Base-by-base conservation (phyloP, 2,113 vertebrate species). In the Mormyrus lacerda region DNA sequence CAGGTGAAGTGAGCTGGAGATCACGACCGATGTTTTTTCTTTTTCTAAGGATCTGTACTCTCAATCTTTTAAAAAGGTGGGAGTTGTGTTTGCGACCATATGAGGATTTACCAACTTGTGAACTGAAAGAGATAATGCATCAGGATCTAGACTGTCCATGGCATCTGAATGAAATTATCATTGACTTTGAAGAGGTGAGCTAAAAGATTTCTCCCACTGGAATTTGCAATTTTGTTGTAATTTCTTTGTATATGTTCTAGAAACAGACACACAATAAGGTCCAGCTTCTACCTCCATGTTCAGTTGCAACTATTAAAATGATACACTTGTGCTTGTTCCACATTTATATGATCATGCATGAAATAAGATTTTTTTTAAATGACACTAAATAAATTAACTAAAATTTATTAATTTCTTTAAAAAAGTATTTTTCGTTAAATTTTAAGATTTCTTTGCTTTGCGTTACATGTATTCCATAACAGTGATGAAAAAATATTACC, bases 31-130 rank as follows among this genome's bases (percentile, higher is more conserved):
- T 17, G 11, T 31, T 69, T 15, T 76, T 39, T 51, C 17, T 65
- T 90, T 19, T 27, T 91, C 55, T 79, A 89, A 98, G 98, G 98
- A 99, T 90, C 94, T 99, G 87, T 99, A 99, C 90, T 97, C 98
- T 13, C 98, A 98, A 90, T 99, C 98, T 51, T 99, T 99, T 0
- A 97, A 99, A 48, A 97, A 98, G 21, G 98, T 99, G 0, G 98
- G 98, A 0, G 98, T 99, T 82, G 97, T 99, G 98, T 99, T 99
- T 91, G 98, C 98, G 76, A 98, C 98, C 82, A 97, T 99, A 83
- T 96, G 97, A 0, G 98, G 97, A 83, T 99, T 99, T 92, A 97
- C 97, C 3, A 97, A 99, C 89, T 89, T 98, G 99, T 90, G 98
- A 98, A 87, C 96, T 99, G 93, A 99, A 97, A 0, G 98, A 99